These are phyloP conservation scores for Holothuria glaberrima DNA, from an alignment of 35 echinoderm and acorn worm genomes.

Conservation along the genomic window DNA sequence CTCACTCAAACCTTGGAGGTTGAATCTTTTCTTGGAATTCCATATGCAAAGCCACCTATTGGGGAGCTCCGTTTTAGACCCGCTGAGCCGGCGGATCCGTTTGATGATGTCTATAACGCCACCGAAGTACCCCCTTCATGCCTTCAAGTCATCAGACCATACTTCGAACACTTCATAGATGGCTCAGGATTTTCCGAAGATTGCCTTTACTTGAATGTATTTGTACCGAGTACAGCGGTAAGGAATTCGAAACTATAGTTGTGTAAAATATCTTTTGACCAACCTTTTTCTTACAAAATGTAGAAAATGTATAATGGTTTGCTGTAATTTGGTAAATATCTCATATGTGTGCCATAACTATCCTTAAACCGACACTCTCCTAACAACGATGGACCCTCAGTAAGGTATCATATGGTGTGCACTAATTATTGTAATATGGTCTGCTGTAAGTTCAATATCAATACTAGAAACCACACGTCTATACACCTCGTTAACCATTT, in stretches of 20 bases:
- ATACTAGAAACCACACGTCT: too few species aligned
- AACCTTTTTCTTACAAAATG: too few species aligned
- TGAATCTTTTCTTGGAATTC: slow-evolving; percentile 3
- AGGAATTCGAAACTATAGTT: background rate
- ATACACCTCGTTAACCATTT: too few species aligned
- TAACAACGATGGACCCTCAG: too few species aligned
- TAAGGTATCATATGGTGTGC: too few species aligned
- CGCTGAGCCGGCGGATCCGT: slow-evolving; percentile 11
- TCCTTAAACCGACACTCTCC: too few species aligned
- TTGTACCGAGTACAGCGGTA: background rate
- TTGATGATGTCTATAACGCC: background rate
- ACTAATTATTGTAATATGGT: too few species aligned
- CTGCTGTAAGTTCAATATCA: too few species aligned
- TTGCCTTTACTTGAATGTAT: slow-evolving; percentile 58
- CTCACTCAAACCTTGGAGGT: background rate
- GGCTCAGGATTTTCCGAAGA: slow-evolving; percentile 28
- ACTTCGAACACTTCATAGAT: background rate
- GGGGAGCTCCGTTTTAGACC: slow-evolving; percentile 30
- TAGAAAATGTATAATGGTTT: too few species aligned
- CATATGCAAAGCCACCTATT: slow-evolving; percentile 52
- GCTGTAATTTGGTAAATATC: too few species aligned
- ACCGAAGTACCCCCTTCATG: background rate
- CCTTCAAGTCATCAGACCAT: slow-evolving; percentile 1
- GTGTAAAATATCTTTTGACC: too few species aligned
- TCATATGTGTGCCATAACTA: too few species aligned